Conservation (phyloP, 2,797 vertebrate species). For the Notolepis coatsorum region DNA sequence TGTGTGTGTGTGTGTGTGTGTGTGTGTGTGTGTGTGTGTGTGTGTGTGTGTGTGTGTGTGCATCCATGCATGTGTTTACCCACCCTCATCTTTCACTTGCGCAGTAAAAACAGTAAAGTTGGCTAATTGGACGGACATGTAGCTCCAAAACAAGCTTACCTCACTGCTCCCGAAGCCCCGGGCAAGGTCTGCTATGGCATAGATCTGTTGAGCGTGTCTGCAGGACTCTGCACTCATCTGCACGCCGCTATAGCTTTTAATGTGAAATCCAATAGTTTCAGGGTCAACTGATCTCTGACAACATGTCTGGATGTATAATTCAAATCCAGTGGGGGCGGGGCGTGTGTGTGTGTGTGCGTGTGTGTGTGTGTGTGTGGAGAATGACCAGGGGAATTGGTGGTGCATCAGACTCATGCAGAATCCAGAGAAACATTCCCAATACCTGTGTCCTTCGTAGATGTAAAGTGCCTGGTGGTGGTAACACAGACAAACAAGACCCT, state of each 20-base stretch:
- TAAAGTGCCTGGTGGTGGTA: conserved; percentile 34
- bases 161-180: conserved; percentile 49
- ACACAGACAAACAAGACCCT: background rate
- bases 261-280: conserved; percentile 78
- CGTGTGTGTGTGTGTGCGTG: no score
- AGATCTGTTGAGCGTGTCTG: conserved; percentile 72
- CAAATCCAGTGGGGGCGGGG: conserved; percentile 51
- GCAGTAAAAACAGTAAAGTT: conserved; percentile 45
- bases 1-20: background rate
- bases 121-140: conserved; percentile 72
- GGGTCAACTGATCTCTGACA: conserved; percentile 78
- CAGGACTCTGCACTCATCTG: conserved; percentile 58
- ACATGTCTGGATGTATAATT: conserved; percentile 74
- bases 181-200: conserved; percentile 77
- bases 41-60: background rate
- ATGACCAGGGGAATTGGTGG: conserved; percentile 52
- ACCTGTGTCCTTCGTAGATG: conserved; percentile 49
- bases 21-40: conserved; percentile 4
- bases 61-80: conserved; percentile 9
- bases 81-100: conserved; percentile 58
- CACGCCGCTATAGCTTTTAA: conserved; percentile 61
- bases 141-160: conserved; percentile 63
- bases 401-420: conserved; percentile 24
- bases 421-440: conserved; percentile 25
- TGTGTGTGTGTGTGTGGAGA: no score